A percentile compares a stretch with the other conserved stretches of the same genome.
Evolutionary conservation across 2,888 invertebrate genomes (phyloP).

Genomic region (Ormyrus rosae): DNA sequence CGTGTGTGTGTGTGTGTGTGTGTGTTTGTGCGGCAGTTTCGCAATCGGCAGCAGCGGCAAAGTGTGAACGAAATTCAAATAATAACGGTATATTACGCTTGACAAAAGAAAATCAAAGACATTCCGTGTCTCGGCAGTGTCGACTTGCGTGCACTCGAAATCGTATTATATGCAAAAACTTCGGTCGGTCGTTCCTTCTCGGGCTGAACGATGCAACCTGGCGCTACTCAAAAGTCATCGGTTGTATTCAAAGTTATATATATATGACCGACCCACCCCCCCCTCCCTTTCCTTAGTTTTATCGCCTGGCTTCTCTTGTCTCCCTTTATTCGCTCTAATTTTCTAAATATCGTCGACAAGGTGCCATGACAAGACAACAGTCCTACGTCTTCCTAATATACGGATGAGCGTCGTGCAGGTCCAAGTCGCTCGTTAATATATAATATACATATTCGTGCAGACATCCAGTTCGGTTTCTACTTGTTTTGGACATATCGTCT

Average conservation of each 20-base stretch:
- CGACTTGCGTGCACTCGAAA: conserved; percentile 41
- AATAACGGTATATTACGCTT: conserved; percentile 36
- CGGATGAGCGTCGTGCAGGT: no score
- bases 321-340: conserved; percentile 45
- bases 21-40: conserved; percentile 12
- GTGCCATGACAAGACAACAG: conserved; percentile 48
- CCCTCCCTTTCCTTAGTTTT: not conserved
- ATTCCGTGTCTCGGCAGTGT: conserved; percentile 35
- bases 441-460: no score
- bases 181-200: not conserved
- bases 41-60: conserved; percentile 45
- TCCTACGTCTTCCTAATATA: not conserved
- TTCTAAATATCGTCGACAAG: conserved; percentile 37
- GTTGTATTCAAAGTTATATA: no score
- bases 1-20: not conserved
- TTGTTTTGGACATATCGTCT: no score
- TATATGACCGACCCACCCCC: no score
- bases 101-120: conserved; percentile 44
- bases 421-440: no score
- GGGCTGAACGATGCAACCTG: not conserved
- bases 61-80: conserved; percentile 64
- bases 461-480: no score
- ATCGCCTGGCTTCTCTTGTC: conserved; percentile 53
- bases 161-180: conserved; percentile 15
- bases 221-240: no score